phyloP scores from a whole-genome alignment of 2,888 invertebrate genomes.

The Sminthurides aquaticus region DNA sequence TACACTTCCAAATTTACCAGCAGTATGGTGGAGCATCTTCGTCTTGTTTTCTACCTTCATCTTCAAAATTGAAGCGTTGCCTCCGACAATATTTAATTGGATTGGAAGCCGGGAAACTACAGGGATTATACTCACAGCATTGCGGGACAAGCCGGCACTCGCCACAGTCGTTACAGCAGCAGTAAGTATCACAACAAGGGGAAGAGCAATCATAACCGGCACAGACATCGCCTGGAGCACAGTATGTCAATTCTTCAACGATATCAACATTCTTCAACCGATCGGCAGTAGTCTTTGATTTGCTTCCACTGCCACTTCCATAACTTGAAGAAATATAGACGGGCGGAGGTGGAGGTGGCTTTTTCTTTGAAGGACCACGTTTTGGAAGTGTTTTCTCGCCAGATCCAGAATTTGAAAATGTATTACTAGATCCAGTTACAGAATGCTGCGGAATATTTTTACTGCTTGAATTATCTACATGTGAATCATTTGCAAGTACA shows the following conservation, averaged over 20 bases:
- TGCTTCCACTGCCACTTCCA: constrained; percentile 10
- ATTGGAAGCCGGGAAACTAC: constrained; percentile 11
- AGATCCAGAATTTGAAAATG: no score
- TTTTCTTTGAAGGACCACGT: not conserved
- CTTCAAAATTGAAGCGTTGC: constrained; percentile 38
- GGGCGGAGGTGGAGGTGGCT: constrained; percentile 12
- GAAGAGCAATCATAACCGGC: constrained; percentile 2
- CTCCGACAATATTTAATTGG: constrained; percentile 37
- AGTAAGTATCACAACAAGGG: constrained; percentile 6
- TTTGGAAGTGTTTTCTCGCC: no score
- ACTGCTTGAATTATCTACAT: no score
- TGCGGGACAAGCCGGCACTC: constrained; percentile 27
- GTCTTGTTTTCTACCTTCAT: constrained; percentile 14
- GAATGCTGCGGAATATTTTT: no score
- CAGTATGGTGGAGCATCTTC: constrained; percentile 29
- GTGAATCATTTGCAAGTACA: no score
- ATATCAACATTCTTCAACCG: constrained; percentile 40
- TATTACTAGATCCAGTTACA: no score
- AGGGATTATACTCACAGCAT: constrained; percentile 15
- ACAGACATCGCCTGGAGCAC: constrained; percentile 22
- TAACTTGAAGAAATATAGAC: constrained; percentile 17
- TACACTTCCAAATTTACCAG: no score
- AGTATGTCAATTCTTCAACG: constrained; percentile 36
- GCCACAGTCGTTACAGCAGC: constrained; percentile 29
- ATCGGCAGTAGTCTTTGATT: constrained; percentile 25